Evolutionary conservation across 2,113 vertebrate genomes (phyloP), one percentile per base, ranked within the genome.

Genomic region (Sylvilagus bachmani): DNA sequence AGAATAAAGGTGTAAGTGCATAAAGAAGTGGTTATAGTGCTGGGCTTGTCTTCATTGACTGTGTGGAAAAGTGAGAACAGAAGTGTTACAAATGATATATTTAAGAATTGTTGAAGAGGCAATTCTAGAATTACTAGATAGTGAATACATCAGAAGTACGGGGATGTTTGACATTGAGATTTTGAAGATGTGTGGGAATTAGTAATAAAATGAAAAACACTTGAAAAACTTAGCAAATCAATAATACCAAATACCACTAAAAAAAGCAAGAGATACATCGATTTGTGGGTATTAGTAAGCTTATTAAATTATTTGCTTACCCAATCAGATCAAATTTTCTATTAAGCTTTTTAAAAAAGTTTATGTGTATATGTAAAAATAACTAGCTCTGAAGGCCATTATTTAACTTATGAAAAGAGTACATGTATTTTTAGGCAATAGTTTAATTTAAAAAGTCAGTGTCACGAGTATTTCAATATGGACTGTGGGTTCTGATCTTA

Each of bases 261-360:
- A 51, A 90, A 73, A 51, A 44, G 55, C 10, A 25, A 71, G 31
- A 49, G 24, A 49, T 44, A 58, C 2, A 29, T 79, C 24, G 19
- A 0, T 61, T 93, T 75, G 89, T 24, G 87, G 64, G 12, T 64
- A 36, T 21, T 70, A 44, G 16, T 90, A 80, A 84, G 27, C 8
- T 85, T 27, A 83, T 78, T 71, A 79, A 62, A 79, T 87, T 70
- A 83, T 75, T 24, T 89, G 31, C 27, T 84, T 69, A 87, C 3
- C 22, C 90, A 95, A 16, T 92, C 69, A 70, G 25, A 78, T 83
- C 36, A 85, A 2, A 71, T 77, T 95, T 91, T 77, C 33, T 49
- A 66, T 78, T 31, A 93, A 83, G 1, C 21, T 93, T 87, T 93
- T 73, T 27, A 58, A 66, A 90, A 75, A 4, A 21, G 70, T 31